These are phyloP conservation scores for Pangasianodon hypophthalmus DNA, from an alignment of 2,113 vertebrate species.

Conservation along the genomic window DNA sequence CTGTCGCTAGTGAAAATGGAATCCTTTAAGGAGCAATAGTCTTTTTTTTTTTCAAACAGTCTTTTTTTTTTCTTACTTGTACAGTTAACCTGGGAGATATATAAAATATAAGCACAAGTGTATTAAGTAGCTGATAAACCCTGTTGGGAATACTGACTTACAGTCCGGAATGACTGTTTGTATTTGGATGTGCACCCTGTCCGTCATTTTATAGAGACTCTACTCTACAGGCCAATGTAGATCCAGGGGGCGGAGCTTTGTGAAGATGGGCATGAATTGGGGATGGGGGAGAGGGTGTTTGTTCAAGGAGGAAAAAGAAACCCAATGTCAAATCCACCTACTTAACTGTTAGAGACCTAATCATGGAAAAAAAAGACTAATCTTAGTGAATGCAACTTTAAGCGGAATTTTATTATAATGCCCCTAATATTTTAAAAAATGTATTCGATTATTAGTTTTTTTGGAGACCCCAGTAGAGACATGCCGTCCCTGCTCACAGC, in stretches of 20 bases:
- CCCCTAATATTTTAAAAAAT: background rate
- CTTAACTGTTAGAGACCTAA: background rate
- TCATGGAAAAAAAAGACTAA: background rate
- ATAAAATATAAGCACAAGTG: background rate
- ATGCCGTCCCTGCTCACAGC: background rate
- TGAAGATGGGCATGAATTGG: background rate
- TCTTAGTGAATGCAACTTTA: background rate
- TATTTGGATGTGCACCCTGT: background rate
- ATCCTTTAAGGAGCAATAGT: background rate
- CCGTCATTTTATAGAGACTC: background rate
- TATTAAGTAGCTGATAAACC: background rate
- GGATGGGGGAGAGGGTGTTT: background rate
- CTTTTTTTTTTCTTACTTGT: background rate
- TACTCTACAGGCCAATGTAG: background rate
- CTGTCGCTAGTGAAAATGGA: background rate
- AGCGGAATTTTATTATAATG: background rate
- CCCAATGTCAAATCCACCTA: background rate
- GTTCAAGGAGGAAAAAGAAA: too few species aligned
- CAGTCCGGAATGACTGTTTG: background rate
- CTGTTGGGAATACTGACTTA: background rate
- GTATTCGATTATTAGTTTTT: background rate
- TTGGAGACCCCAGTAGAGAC: background rate
- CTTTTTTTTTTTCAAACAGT: background rate
- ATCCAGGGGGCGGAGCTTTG: background rate
- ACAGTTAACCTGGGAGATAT: too few species aligned